Base-by-base conservation (phyloP, 2,888 invertebrate species). In the Agrotis segetum region DNA sequence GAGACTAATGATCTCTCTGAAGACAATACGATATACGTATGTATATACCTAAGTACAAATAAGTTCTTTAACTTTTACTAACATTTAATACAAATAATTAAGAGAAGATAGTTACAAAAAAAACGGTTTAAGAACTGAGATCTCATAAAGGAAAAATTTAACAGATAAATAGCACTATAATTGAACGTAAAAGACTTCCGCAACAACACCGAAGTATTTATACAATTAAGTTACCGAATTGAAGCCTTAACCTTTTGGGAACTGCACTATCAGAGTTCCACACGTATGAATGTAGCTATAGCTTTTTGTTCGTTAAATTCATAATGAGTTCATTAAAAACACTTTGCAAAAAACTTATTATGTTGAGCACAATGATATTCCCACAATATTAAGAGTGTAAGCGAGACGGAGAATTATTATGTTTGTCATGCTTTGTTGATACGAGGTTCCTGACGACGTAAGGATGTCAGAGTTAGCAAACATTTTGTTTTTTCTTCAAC, bases 341-440 rank as follows among this genome's bases (percentile, higher is more conserved):
- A 46, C 55, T 49, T 34, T 66, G 67, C 70, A 81, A 85, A 81
- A 76, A 81, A 68, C 62, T 78, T 73, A 62, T 64, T 63, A 68
- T 81, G 82, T 79, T 68, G 58, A 21, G 81, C 70, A 86, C 83
- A 85, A 85, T 83, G 76, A 77, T 82, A 81, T 89, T 91, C 89
- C 83, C 88, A 89, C 87, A 88, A 81, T 77, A 70, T 76, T 71
- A n/a, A n/a, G 52, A n/a, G 68, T 69, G 81, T 81, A 83, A 84
- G 82, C 85, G 84, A 83, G 76, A 79, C 77, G 61, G 79, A 79
- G 84, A 85, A 86, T 87, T 85, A 81, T 87, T 85, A 79, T 86
- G 84, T 87, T 85, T 87, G 88, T 90, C 88, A 91, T 85, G 90
- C 85, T 89, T 83, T 83, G 88, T 87, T 89, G 85, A 75, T 86